Base-by-base conservation (phyloP, 2,888 invertebrate species). In the Fragum whitleyi region DNA sequence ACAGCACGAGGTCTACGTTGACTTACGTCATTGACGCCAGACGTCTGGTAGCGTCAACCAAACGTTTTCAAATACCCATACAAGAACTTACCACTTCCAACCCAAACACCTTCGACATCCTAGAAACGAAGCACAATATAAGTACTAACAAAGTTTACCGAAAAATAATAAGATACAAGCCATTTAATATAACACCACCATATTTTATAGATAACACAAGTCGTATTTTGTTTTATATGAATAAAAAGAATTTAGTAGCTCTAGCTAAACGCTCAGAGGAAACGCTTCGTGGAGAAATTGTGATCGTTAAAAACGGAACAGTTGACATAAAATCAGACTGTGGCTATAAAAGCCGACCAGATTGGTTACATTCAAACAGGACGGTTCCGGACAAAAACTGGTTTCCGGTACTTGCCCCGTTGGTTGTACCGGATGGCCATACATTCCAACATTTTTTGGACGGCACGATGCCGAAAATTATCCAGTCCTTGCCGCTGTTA, bases 391-490 rank as follows among this genome's bases (percentile, higher is more conserved):
- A n/a, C 19, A 32, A 16, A 5, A 29, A 57, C 23, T 77, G 71
- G 71, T 71, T 36, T 28, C 55, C 26, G 0, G 19, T 21, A 5
- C 29, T 71, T 32, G 71, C 36, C 21, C 77, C 71, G 5, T 21
- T 78, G 21, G 23, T 78, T 5, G 62, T 69, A 9, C 78, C 78
- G 3, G 78, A 74, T 36, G 68, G 74, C 6, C 42, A 68, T 5
- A 78, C 74, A 23, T 78, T 78, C 69, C 78, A 78, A 28, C 78
- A 78, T 29, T 78, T 78, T 36, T n/a, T 77, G 3, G 77, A 77
- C 53, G 73, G 77, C 36, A 61, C 73, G 14, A 51, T 77, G 23
- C 77, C 78, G 14, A 78, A 78, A 70, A 36, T 78, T 21, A 69
- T 78, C 19, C 78, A 78, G 21, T 67, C 62, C 16, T 21, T 74